Evolutionary conservation across 2,888 invertebrate species (phyloP), one percentile per base, ranked within the genome.

Genomic region (Stictocephala bisonia): DNA sequence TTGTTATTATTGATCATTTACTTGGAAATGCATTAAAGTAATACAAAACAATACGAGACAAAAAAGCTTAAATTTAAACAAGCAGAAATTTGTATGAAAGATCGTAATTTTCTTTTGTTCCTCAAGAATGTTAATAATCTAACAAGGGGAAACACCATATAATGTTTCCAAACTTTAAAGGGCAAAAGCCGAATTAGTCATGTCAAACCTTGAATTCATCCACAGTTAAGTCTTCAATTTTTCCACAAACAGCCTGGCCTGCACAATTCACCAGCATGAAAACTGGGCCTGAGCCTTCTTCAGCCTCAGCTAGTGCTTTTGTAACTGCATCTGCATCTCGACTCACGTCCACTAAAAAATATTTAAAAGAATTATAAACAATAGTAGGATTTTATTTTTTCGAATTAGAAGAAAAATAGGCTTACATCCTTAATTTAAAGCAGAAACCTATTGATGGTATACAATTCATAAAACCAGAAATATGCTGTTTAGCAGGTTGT

Each of bases 181-280:
- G 15, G 2, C 1, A 60, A 35, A 20, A 24, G 26, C 11, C n/a
- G 20, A 60, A 15, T 60, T 31, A n/a, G 44, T 13, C 18, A n/a
- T 15, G n/a, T 13, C 44, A 58, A 80, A 87, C 87, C 81, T 85
- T 83, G 77, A 88, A 85, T 74, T 87, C 88, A 27, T 88, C 86
- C 0, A 89, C 83, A 2, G 90, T 85, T 75, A 92, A 89, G 76
- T 95, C 92, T 82, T 96, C 96, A 81, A 95, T 89, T 80, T 88
- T 87, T 0, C 93, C 92, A 83, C 94, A 93, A 71, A 93, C 88
- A 11, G 96, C 93, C 82, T 88, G 87, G 1, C 99, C 99, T 53
- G 98, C 99, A 85, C 96, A 97, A 83, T 97, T 98, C 0, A 98
- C 87, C 22, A 99, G 85, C 89, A 97, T 92, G 82, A 92, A 93